Base-by-base conservation (phyloP, 1,140 invertebrate genomes). In the Papilio dardanus region DNA sequence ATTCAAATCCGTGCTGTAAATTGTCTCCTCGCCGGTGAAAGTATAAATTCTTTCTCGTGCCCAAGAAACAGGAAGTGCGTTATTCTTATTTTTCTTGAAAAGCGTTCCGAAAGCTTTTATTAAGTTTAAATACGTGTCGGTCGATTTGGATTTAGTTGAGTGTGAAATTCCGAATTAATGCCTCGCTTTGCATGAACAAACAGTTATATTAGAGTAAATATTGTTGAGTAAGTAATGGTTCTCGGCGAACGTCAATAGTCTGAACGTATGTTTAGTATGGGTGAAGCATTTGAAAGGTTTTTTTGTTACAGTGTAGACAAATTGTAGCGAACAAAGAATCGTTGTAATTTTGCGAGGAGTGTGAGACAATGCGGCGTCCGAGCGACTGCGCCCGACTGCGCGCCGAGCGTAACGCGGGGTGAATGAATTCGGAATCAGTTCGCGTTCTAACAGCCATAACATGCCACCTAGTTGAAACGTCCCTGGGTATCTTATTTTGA, bases 271-370 rank as follows among this genome's bases (percentile, higher is more conserved):
- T 82, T 82, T 79, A 75, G 40, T 81, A 84, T 88, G 82, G 82
- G 83, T 83, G 83, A 87, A 91, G 80, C 84, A 82, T 83, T 85
- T 74, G 76, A 84, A 81, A 81, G 82, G 82, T 83, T 88, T 82
- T 86, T 67, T 77, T 14, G 81, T 85, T 88, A 90, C 88, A 88
- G 71, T 86, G 83, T 88, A 84, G 77, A 76, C 77, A 88, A 86
- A 88, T 71, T 88, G 87, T 87, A 90, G 78, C 83, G 80, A 88
- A 91, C 87, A 90, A 91, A 91, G 86, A 87, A 88, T 90, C 86
- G 82, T 90, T 91, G 84, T 79, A 78, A 83, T 87, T 84, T 77
- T 76, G 81, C 77, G 79, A 77, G 77, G 62, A 54, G 81, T 83
- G 85, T 81, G 83, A 87, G 87, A 90, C 87, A 88, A 89, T 89